phyloP scores from a whole-genome alignment of 2,888 invertebrate species.

The Lycia hirtaria region DNA sequence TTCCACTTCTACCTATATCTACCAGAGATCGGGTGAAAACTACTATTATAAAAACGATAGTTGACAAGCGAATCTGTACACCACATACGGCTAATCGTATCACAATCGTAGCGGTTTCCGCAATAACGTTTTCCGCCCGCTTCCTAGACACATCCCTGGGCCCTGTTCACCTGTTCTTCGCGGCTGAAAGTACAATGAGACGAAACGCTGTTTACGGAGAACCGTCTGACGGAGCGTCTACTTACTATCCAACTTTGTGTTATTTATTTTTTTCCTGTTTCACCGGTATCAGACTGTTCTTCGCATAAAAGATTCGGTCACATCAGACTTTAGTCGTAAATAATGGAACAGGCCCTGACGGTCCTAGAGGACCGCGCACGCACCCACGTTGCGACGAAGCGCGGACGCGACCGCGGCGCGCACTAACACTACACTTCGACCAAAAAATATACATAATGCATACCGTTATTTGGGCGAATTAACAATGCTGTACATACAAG shows the following conservation, averaged over 20 bases:
- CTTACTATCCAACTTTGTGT: not conserved
- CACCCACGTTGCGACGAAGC: constrained; percentile 18
- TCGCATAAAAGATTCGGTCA: not conserved
- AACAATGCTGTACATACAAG: constrained; percentile 83
- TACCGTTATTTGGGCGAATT: constrained; percentile 77
- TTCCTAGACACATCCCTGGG: constrained; percentile 62
- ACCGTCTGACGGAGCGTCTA: not conserved
- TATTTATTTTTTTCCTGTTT: no score
- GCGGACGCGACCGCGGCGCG: constrained; percentile 28
- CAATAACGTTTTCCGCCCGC: constrained; percentile 75
- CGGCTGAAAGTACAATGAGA: not conserved
- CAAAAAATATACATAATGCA: constrained; percentile 72
- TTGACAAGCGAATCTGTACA: constrained; percentile 75
- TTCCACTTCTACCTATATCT: constrained; percentile 75
- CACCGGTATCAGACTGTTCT: not conserved
- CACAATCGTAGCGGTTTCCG: constrained; percentile 82
- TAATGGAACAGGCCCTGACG: not conserved
- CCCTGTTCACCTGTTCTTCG: constrained; percentile 39
- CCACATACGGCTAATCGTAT: constrained; percentile 47
- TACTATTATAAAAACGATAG: constrained; percentile 68
- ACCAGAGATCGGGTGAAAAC: constrained; percentile 85
- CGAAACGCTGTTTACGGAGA: constrained; percentile 6
- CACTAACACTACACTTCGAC: constrained; percentile 49
- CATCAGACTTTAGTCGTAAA: not conserved
- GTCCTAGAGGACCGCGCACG: constrained; percentile 4